Conservation (phyloP, 2,888 invertebrate species). For the Tridacna crocea region DNA sequence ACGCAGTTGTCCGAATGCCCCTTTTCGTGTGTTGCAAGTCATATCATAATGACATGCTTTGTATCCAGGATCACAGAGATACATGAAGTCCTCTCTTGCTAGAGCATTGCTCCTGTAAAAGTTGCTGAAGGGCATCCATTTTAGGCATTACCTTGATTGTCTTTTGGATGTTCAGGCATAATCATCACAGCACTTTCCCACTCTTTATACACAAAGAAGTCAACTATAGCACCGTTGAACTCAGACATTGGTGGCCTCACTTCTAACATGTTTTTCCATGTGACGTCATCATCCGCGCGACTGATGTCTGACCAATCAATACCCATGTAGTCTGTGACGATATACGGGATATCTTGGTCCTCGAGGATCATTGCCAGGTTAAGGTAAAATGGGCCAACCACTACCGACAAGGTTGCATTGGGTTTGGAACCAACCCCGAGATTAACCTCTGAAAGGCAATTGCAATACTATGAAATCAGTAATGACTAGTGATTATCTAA, state of each 20-base stretch:
- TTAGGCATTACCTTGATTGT: slow-evolving; percentile 71
- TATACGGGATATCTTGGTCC: slow-evolving; percentile 70
- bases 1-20: too few species aligned
- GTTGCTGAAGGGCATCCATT: too few species aligned
- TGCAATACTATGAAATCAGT: too few species aligned
- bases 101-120: too few species aligned
- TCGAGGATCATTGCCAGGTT: slow-evolving; percentile 77
- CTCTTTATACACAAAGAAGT: slow-evolving; percentile 66
- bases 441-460: slow-evolving; percentile 3
- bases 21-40: too few species aligned
- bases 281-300: slow-evolving; percentile 72
- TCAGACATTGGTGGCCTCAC: slow-evolving; percentile 75
- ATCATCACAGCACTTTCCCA: slow-evolving; percentile 76
- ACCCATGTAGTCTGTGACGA: slow-evolving; percentile 78
- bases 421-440: slow-evolving; percentile 13
- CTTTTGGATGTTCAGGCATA: slow-evolving; percentile 73
- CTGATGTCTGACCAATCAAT: slow-evolving; percentile 78
- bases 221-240: slow-evolving; percentile 77
- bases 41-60: too few species aligned
- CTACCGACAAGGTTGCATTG: slow-evolving; percentile 58
- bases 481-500: too few species aligned
- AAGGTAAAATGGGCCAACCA: slow-evolving; percentile 78
- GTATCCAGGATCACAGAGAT: too few species aligned
- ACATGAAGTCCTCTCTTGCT: too few species aligned
- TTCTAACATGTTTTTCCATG: slow-evolving; percentile 75